Percentiles rank a stretch among this genome's conserved stretches.
Conservation (phyloP, 2,888 invertebrate genomes). For the Empis livida region DNA sequence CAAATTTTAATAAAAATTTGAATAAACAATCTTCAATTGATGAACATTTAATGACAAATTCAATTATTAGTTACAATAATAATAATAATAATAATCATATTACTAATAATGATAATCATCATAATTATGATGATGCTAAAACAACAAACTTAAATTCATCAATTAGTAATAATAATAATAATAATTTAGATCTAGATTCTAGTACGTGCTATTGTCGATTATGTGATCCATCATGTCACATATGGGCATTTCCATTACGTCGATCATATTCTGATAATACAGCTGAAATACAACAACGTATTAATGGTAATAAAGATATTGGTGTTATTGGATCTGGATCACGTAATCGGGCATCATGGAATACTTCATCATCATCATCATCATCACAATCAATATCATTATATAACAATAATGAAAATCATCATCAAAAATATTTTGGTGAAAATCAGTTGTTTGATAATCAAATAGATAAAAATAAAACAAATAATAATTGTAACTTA, state of each 20-base stretch:
- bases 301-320: conserved; percentile 14
- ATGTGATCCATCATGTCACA: conserved; percentile 32
- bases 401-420: conserved; percentile 5
- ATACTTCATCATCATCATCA: conserved; percentile 17
- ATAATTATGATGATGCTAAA: neutral
- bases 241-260: conserved; percentile 35
- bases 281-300: conserved; percentile 12
- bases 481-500: neutral
- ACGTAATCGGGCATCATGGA: conserved; percentile 12
- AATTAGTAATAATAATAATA: neutral
- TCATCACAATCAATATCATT: conserved; percentile 18
- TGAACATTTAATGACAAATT: conserved; percentile 5
- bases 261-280: conserved; percentile 33
- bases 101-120: conserved; percentile 4
- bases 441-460: neutral
- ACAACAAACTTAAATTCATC: neutral
- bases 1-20: too few relatives aligned
- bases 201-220: conserved; percentile 19
- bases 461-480: neutral
- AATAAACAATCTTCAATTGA: too few relatives aligned
- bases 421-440: neutral
- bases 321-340: conserved; percentile 17
- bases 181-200: conserved; percentile 7
- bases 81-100: conserved; percentile 11
- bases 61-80: conserved; percentile 11